These are phyloP conservation scores for Muscicapa comitata DNA, from an alignment of 2,797 vertebrate genomes.

Conservation along the genomic window DNA sequence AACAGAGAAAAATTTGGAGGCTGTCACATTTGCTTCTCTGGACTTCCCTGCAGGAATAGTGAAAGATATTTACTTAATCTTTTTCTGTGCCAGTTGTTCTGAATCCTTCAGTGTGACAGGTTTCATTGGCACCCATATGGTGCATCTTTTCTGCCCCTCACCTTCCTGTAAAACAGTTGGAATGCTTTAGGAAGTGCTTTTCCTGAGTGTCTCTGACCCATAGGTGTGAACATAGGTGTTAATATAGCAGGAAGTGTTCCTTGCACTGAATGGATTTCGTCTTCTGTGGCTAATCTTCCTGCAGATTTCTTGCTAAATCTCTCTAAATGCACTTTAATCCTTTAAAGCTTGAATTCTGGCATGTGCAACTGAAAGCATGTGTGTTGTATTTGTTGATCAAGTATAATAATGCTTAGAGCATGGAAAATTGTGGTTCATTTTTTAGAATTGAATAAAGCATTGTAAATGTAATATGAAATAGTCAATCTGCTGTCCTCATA, in stretches of 20 bases:
- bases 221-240: background rate
- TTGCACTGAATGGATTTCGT: background rate
- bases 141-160: background rate
- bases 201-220: background rate
- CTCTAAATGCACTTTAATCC: conserved; percentile 12
- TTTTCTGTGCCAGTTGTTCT: background rate
- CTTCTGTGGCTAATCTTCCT: background rate
- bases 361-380: background rate
- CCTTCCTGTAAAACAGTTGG: background rate
- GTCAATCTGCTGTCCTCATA: background rate
- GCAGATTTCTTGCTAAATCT: conserved; percentile 14
- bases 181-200: background rate
- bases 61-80: background rate
- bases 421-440: background rate
- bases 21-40: background rate
- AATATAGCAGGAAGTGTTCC: background rate
- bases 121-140: background rate
- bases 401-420: background rate
- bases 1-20: background rate
- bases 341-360: background rate
- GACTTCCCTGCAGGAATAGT: background rate
- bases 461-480: background rate
- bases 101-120: background rate
- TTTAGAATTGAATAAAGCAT: background rate
- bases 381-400: background rate